Base-by-base conservation (phyloP, 2,797 vertebrate species). In the Choloepus didactylus region DNA sequence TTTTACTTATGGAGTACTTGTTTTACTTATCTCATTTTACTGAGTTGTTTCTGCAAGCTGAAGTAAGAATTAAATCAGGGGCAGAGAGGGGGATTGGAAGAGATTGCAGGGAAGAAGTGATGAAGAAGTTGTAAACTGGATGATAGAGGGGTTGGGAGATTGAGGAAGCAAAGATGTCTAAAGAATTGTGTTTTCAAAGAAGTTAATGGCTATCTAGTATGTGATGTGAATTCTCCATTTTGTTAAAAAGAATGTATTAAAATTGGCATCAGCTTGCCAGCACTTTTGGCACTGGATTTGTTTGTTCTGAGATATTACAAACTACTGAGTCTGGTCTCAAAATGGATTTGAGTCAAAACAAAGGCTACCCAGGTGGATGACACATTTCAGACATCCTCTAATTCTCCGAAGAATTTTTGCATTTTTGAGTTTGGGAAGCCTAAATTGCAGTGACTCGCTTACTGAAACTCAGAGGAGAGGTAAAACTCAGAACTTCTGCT, bases 251-350 rank as follows among this genome's bases (percentile, higher is more conserved):
- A 83, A 69, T 51, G 18, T 72, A 59, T n/a, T 56, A 75, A 87
- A 93, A 90, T 80, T 81, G 70, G 21, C 64, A 51, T 83, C 66
- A 88, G 25, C 31, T 94, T 93, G 4, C 60, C 73, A 87, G 31
- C 70, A 49, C 29, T 87, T 70, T 70, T 72, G 49, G 9, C 81
- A 25, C 72, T 91, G 31, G 16, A n/a, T 62, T 70, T 90, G 11
- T 82, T 84, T 91, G 38, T 75, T 96, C 66, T 66, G 19, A 54
- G 23, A 35, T 77, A 49, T 67, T 23, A 25, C 15, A 23, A 15
- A 54, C 0, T 6, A 21, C n/a, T 60, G 41, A 85, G n/a, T 56
- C 46, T 67, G 31, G 44, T 59, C 70, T 56, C 59, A 70, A 70
- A 56, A 38, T 67, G 5, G 23, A 8, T 51, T 64, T 46, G 54